phyloP scores from a whole-genome alignment of 2,797 vertebrate species.

The Benthosema pterotum region DNA sequence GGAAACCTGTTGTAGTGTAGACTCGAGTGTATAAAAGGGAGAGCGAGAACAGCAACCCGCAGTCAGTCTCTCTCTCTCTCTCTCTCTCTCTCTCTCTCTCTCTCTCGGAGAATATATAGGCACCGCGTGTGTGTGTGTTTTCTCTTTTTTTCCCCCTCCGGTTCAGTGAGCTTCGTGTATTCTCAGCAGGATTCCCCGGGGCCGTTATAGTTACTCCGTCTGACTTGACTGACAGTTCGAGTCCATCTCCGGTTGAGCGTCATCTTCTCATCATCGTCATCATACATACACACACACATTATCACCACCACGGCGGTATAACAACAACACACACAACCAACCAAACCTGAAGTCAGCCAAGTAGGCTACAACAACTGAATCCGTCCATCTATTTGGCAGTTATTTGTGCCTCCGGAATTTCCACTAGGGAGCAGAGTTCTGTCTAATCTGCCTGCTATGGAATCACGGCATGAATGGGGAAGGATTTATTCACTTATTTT shows the following conservation, averaged over 20 bases:
- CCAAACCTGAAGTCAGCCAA: conserved; percentile 25
- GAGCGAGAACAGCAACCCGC: too few species aligned
- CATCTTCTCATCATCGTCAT: conserved; percentile 10
- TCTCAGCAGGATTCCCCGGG: conserved; percentile 33
- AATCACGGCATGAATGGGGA: conserved; percentile 15
- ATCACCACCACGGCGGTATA: too few species aligned
- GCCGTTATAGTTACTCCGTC: conserved; percentile 33
- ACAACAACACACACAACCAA: neutral
- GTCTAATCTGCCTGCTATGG: conserved; percentile 7
- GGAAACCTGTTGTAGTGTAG: too few species aligned
- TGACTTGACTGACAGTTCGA: conserved; percentile 58
- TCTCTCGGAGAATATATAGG: conserved; percentile 39
- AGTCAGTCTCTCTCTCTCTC: too few species aligned
- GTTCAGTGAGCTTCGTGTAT: conserved; percentile 14
- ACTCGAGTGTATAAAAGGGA: too few species aligned
- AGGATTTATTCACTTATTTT: conserved; percentile 29
- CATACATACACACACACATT: too few species aligned
- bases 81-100: conserved; percentile 2
- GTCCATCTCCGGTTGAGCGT: conserved; percentile 26
- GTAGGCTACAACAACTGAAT: neutral
- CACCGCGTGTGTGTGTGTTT: conserved; percentile 39
- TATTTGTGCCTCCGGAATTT: conserved; percentile 21
- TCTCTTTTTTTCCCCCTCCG: conserved; percentile 44
- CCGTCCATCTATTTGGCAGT: conserved; percentile 24
- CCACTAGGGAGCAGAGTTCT: conserved; percentile 1